phyloP scores from a whole-genome alignment of 2,113 vertebrate genomes.

The Otis tarda region DNA sequence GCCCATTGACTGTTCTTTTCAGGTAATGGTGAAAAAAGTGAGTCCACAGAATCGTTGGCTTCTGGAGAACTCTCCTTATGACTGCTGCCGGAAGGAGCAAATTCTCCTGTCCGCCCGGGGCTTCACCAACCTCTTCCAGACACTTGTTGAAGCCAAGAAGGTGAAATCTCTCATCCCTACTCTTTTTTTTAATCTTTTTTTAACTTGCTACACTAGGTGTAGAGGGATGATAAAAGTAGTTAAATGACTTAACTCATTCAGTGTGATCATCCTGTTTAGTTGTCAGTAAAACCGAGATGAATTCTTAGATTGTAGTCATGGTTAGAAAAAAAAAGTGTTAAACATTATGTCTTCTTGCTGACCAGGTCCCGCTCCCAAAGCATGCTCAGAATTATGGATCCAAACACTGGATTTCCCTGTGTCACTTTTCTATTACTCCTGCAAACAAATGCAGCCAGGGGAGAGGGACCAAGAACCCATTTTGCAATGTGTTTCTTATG shows the following conservation, averaged over 20 bases:
- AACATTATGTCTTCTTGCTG: background rate
- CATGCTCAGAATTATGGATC: background rate
- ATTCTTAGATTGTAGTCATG: background rate
- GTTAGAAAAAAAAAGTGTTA: background rate
- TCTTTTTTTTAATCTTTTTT: background rate
- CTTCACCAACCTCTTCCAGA: conserved; percentile 74
- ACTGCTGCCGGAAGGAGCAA: conserved; percentile 57
- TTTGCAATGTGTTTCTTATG: background rate
- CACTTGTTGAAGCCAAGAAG: conserved; percentile 74
- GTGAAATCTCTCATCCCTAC: conserved; percentile 17
- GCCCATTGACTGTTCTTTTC: background rate
- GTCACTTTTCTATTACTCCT: background rate
- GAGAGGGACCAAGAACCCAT: background rate
- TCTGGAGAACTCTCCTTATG: conserved; percentile 60
- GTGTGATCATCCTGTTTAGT: background rate
- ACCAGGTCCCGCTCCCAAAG: background rate
- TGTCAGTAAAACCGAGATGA: background rate
- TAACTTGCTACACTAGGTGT: background rate
- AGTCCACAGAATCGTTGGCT: conserved; percentile 41
- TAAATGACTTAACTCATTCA: background rate
- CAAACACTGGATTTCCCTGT: background rate
- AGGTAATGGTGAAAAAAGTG: conserved; percentile 78
- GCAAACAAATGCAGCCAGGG: background rate
- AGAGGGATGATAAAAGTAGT: background rate
- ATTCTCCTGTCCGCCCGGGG: conserved; percentile 71